Evolutionary conservation across 2,797 vertebrate genomes (phyloP), one percentile per base, ranked within the genome.

Genomic region (Enoplosus armatus): DNA sequence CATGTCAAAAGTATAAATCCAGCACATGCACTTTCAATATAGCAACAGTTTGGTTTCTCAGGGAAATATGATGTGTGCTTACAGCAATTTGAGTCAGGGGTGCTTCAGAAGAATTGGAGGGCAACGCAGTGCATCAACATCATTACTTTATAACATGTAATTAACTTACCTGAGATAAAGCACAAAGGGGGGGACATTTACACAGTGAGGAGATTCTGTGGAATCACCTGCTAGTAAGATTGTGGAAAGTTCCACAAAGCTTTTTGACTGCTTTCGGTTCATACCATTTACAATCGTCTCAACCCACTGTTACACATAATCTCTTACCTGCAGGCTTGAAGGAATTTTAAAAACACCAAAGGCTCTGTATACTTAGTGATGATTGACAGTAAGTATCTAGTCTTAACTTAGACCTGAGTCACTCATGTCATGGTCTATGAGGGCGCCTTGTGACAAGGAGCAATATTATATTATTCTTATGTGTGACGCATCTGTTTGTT

Each of bases 381-480:
- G 58, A 77, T 29, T 86, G 74, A 64, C 41, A 35, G 5, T 58
- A 12, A 51, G 55, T 55, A 48, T 43, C 15, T 61, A 24, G 3
- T 39, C 7, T 31, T 66, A 15, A 53, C 50, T 33, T 31, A 31
- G 8, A 29, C 4, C 6, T 35, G 11, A 43, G 41, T 59, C 15
- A 75, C 54, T 79, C 71, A 60, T 8, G 2, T 43, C 3, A 37
- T 7, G 16, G 6, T 59, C 22, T 12, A 31, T 26, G 39, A 50
- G n/a, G 24, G 18, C 15, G 10, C 45, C 15, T 55, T 18, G 6
- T 67, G 20, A 66, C 12, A 27, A 56, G 53, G 7, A 67, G 10
- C 31, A 26, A 58, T 59, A 15, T 41, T 27, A 18, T 60, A 29
- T 50, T n/a, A 16, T 59, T 39, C 47, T 26, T 35, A 24, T 35